Evolutionary conservation across 2,888 invertebrate genomes (phyloP).

Genomic region (Octodonta nipae): DNA sequence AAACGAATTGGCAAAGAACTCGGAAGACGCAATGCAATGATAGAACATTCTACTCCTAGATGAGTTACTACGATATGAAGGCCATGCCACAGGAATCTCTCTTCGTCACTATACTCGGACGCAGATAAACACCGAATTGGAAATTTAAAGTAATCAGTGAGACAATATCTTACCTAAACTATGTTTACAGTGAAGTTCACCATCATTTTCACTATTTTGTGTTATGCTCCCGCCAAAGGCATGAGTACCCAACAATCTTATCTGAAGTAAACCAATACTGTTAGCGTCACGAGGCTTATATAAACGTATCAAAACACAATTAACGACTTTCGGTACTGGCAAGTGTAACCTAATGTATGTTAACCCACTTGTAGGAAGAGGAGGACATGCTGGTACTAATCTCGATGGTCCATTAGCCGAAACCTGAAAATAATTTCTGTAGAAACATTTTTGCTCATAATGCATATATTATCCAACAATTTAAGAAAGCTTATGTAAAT

Average conservation of each 20-base stretch:
- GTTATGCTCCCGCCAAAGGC: constrained; percentile 54
- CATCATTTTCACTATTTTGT: constrained; percentile 35
- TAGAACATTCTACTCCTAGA: too few species aligned
- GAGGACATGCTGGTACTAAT: constrained; percentile 71
- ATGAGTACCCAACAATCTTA: constrained; percentile 70
- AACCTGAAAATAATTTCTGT: constrained; percentile 22
- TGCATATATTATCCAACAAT: too few species aligned
- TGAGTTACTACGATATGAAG: too few species aligned
- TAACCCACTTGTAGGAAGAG: constrained; percentile 74
- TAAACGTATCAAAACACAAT: constrained; percentile 57
- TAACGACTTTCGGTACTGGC: constrained; percentile 72
- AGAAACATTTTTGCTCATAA: too few species aligned
- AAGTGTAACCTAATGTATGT: constrained; percentile 75
- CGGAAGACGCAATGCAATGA: too few species aligned
- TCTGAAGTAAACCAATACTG: constrained; percentile 78
- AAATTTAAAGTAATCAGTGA: too few species aligned
- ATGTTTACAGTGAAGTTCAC: constrained; percentile 40
- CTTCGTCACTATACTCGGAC: too few species aligned
- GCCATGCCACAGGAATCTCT: too few species aligned
- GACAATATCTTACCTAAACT: constrained; percentile 18
- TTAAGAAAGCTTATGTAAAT: too few species aligned
- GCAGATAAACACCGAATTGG: too few species aligned
- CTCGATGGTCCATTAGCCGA: constrained; percentile 66
- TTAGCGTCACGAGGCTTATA: constrained; percentile 82
- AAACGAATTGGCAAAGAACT: too few species aligned